Conservation (phyloP, 1,140 invertebrate species). For the Nasonia vitripennis region DNA sequence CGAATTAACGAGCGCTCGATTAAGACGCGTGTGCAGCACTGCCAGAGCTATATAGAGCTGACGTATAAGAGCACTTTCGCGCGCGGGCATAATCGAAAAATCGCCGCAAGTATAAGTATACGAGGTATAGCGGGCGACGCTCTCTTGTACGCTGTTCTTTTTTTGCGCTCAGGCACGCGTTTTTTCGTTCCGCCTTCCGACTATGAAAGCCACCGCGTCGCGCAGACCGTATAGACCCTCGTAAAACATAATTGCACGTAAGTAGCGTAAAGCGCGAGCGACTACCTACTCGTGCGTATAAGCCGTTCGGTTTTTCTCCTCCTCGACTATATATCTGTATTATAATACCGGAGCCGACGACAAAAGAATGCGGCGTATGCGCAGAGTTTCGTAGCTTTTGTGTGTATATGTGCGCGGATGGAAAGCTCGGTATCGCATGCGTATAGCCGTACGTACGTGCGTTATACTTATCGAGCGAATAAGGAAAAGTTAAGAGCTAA, state of each 20-base stretch:
- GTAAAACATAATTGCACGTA: conserved; percentile 14
- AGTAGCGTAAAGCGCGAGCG: not conserved
- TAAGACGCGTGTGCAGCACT: not conserved
- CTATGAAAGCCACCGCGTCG: not conserved
- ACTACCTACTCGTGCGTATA: not conserved
- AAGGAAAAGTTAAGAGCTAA: not conserved
- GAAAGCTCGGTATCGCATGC: too few species aligned
- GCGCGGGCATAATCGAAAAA: conserved; percentile 23
- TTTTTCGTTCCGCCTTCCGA: not conserved
- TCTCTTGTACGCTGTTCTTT: not conserved
- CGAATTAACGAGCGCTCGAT: conserved; percentile 28
- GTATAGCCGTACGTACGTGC: not conserved
- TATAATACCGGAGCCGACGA: too few species aligned
- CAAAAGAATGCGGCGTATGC: too few species aligned
- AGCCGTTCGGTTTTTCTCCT: not conserved
- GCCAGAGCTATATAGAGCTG: too few species aligned
- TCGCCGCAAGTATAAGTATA: not conserved
- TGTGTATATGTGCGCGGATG: too few species aligned
- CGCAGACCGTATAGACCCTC: not conserved
- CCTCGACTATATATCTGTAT: too few species aligned
- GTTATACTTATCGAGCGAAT: not conserved
- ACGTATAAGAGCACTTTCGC: not conserved
- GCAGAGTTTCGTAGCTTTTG: too few species aligned
- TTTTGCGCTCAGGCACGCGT: not conserved
- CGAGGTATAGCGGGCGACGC: not conserved